Evolutionary conservation across 2,797 vertebrate species (phyloP).

Genomic region (Leptodactylus fallax): DNA sequence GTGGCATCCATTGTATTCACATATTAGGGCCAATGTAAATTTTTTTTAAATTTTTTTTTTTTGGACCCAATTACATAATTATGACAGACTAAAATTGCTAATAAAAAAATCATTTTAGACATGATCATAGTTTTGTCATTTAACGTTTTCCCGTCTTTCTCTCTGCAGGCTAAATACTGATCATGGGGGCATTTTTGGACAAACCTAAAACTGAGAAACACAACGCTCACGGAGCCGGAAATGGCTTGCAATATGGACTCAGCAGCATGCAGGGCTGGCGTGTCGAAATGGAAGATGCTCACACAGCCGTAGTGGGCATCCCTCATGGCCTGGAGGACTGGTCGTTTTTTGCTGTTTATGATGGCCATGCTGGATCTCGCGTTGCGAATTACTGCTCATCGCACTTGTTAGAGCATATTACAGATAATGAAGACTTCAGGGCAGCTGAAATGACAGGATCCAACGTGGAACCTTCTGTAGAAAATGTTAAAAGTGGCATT

Average conservation of each 20-base stretch:
- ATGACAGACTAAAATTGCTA: no score
- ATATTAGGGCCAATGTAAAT: no score
- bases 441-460: slow-evolving; percentile 79
- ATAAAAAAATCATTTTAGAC: no score
- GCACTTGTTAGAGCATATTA: slow-evolving; percentile 96
- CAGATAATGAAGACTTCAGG: slow-evolving; percentile 89
- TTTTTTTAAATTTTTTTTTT: no score
- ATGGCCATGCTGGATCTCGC: slow-evolving; percentile 95
- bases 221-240: slow-evolving; percentile 92
- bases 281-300: slow-evolving; percentile 99
- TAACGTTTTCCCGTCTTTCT: slow-evolving; percentile 55
- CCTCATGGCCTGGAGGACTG: slow-evolving; percentile 92
- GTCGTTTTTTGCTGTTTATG: slow-evolving; percentile 98
- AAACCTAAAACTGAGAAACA: slow-evolving; percentile 99
- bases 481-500: slow-evolving; percentile 92
- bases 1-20: no score
- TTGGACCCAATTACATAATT: no score
- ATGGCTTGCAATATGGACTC: slow-evolving; percentile 91
- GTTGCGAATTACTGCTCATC: slow-evolving; percentile 97
- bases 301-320: slow-evolving; percentile 93
- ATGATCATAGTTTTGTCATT: no score
- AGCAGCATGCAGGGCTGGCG: slow-evolving; percentile 99
- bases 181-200: slow-evolving; percentile 99
- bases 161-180: slow-evolving; percentile 80
- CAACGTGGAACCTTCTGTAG: slow-evolving; percentile 82